These are phyloP conservation scores for Synergus umbraculus DNA, from an alignment of 2,888 invertebrate genomes.

Conservation along the genomic window DNA sequence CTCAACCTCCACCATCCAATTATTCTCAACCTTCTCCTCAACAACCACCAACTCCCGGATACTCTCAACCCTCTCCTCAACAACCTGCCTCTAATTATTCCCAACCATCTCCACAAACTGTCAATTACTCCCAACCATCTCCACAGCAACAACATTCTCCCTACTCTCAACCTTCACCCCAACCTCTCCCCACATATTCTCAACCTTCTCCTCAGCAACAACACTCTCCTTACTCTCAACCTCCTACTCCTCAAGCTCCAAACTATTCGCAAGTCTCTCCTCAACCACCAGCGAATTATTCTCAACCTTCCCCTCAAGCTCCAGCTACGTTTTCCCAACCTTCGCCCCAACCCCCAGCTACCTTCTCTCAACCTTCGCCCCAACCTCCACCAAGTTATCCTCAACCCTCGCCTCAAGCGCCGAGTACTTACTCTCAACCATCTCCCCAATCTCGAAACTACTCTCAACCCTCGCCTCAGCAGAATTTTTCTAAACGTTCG, in stretches of 20 bases:
- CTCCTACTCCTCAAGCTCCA: conserved; percentile 61
- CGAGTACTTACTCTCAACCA: conserved; percentile 61
- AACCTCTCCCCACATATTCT: conserved; percentile 64
- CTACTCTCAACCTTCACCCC: conserved; percentile 62
- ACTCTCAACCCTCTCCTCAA: conserved; percentile 73
- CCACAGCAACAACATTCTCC: conserved; percentile 56
- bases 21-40: conserved; percentile 69
- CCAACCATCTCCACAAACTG: conserved; percentile 56
- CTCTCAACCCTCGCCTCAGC: conserved; percentile 79
- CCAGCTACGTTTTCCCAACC: conserved; percentile 76
- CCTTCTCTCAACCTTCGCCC: conserved; percentile 70
- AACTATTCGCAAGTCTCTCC: conserved; percentile 61
- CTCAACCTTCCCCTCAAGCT: conserved; percentile 63
- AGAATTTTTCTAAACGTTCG: conserved; percentile 76
- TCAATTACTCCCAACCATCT: conserved; percentile 46
- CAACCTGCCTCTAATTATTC: conserved; percentile 72
- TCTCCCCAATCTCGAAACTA: conserved; percentile 67
- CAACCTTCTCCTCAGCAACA: conserved; percentile 58
- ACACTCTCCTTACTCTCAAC: conserved; percentile 62
- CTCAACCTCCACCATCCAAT: conserved; percentile 71
- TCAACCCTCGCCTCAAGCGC: conserved; percentile 60
- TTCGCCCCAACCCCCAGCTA: conserved; percentile 79
- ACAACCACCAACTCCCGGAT: conserved; percentile 76
- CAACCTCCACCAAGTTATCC: conserved; percentile 63
- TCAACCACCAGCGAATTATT: conserved; percentile 67